Percentiles rank a stretch among this genome's conserved stretches.
Evolutionary conservation across 2,888 invertebrate species (phyloP).

Genomic region (Macrophya annulata): DNA sequence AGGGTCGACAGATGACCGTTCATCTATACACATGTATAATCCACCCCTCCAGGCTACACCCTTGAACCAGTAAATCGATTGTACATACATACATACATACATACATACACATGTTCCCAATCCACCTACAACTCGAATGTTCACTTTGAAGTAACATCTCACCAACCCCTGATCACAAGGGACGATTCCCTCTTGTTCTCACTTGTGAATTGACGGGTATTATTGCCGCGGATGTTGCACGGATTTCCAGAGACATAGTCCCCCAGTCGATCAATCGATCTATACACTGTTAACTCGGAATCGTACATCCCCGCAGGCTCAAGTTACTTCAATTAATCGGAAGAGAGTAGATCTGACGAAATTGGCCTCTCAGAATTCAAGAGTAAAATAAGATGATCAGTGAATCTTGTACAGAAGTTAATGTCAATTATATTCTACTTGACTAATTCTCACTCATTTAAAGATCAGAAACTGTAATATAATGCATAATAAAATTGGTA

Average conservation of each 20-base stretch:
- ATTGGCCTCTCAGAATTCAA: background rate
- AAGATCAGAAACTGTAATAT: background rate
- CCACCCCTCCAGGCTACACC: background rate
- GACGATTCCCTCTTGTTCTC: background rate
- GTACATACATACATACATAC: background rate
- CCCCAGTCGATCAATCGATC: background rate
- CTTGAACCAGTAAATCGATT: conserved; percentile 17
- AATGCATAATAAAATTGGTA: background rate
- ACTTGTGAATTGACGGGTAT: conserved; percentile 16
- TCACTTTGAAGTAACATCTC: background rate
- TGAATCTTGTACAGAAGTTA: background rate
- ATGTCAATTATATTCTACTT: background rate
- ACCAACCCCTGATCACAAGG: background rate
- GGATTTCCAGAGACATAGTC: conserved; percentile 19
- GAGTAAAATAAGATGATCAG: background rate
- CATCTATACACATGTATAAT: background rate
- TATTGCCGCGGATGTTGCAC: conserved; percentile 16
- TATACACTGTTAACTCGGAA: background rate
- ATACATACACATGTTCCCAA: background rate
- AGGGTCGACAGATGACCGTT: background rate
- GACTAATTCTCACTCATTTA: background rate
- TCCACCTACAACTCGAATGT: background rate
- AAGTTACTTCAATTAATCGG: conserved; percentile 19
- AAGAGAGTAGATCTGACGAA: background rate
- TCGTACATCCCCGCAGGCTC: conserved; percentile 5